These are phyloP conservation scores for Apostichopus californicus DNA, from an alignment of 35 echinoderm and acorn worm genomes.

Conservation along the genomic window DNA sequence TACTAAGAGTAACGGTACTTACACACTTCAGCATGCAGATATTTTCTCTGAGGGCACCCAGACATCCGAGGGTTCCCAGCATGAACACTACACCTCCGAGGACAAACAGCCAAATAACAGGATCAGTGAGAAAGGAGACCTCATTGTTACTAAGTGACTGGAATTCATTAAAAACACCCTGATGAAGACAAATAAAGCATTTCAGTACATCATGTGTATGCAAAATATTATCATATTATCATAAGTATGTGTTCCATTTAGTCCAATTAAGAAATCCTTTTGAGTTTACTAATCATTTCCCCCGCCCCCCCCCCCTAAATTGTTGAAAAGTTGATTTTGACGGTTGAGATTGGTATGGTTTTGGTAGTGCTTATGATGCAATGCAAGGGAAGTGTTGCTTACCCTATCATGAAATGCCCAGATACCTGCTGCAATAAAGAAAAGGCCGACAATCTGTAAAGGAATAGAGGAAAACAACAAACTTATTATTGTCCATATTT, in stretches of 20 bases:
- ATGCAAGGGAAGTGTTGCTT: not conserved
- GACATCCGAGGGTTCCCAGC: slow-evolving; percentile 74
- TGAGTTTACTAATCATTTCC: no score
- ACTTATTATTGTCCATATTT: no score
- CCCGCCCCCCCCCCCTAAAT: no score
- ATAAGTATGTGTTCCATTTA: no score
- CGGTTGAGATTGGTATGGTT: no score
- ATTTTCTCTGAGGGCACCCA: slow-evolving; percentile 86
- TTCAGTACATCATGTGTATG: not conserved
- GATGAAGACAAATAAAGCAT: not conserved
- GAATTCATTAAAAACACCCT: slow-evolving; percentile 34
- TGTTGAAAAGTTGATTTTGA: no score
- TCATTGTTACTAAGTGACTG: not conserved
- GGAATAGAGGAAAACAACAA: not conserved
- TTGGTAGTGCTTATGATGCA: no score
- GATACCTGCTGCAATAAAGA: slow-evolving; percentile 35
- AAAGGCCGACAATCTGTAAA: not conserved
- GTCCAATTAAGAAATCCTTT: no score
- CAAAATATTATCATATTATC: not conserved
- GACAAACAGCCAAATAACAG: slow-evolving; percentile 37
- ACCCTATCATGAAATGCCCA: slow-evolving; percentile 44
- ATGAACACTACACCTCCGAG: slow-evolving; percentile 72
- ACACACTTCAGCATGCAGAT: slow-evolving; percentile 76
- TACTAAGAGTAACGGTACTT: slow-evolving; percentile 9
- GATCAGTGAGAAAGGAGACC: slow-evolving; percentile 30